These are phyloP conservation scores for Bombus impatiens DNA, from an alignment of 1,140 invertebrate species.

Conservation along the genomic window DNA sequence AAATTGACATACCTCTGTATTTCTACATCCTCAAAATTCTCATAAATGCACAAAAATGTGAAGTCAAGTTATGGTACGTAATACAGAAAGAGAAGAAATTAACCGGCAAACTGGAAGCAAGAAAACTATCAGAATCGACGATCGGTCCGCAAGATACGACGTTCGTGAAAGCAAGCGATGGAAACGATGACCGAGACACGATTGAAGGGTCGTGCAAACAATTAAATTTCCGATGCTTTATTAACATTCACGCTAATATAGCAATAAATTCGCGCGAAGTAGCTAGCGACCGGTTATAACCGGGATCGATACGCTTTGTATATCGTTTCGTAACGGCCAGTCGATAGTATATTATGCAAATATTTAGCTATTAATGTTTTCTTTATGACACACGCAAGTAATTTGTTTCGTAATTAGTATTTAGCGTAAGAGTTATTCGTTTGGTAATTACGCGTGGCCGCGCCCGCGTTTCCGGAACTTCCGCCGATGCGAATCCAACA, in stretches of 20 bases:
- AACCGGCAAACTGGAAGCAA: neutral
- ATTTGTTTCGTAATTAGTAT: conserved; percentile 58
- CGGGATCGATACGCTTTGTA: conserved; percentile 28
- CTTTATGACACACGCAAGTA: conserved; percentile 51
- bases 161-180: neutral
- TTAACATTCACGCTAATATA: conserved; percentile 49
- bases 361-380: conserved; percentile 58
- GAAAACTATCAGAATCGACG: neutral
- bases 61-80: neutral
- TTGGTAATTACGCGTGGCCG: conserved; percentile 43
- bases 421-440: conserved; percentile 56
- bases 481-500: conserved; percentile 26
- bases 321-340: conserved; percentile 2
- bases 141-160: neutral
- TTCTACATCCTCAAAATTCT: too few species aligned
- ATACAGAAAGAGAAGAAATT: neutral
- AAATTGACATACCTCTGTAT: too few species aligned
- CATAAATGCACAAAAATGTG: too few species aligned
- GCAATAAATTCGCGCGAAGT: conserved; percentile 44
- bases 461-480: neutral
- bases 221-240: conserved; percentile 21
- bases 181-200: neutral
- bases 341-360: conserved; percentile 56
- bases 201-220: conserved; percentile 37
- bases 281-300: conserved; percentile 9